Evolutionary conservation across 2,113 vertebrate species (phyloP), one percentile per base, ranked within the genome.

Genomic region (Ophiodon elongatus): DNA sequence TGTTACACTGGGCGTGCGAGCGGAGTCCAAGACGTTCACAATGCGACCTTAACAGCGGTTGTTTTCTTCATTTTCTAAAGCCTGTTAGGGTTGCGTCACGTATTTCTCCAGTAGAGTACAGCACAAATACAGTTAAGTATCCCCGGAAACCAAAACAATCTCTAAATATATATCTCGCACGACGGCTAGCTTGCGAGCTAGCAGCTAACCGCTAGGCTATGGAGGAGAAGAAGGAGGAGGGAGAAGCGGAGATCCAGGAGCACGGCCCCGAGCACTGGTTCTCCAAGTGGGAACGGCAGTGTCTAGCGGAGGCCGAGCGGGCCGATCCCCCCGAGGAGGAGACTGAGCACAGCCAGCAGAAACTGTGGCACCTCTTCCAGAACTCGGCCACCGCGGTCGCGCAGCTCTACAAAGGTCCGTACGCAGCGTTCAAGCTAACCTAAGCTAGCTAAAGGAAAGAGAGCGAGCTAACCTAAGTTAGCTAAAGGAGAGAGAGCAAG

Each of bases 201-300:
- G 62, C 35, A 86, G 90, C 90, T 87, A 87, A 84, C 67, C 72
- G 71, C 81, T 89, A 91, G 92, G 92, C 91, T 39, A 94, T 94
- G 97, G 97, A 98, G 95, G 97, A 98, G 89, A 96, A 89, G 92
- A 97, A 98, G 95, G 97, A 98, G 92, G 98, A 99, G 89, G 95
- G 97, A 8, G 97, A 98, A 94, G 95, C 96, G 85, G 96, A 97
- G 94, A 99, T 99, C 88, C 98, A 99, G 85, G 98, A 98, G 86
- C 98, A 99, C 94, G 97, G 98, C 89, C 98, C 98, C 13, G 97
- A 99, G 89, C 97, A 98, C 90, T 99, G 98, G 98, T 99, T 99
- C 92, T 97, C 97, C 80, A 98, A 98, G 92, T 99, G 98, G 97
- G 97, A 99, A 95, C 96, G 97, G 76, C 98, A 99, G 95, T 99